A percentile compares a stretch with the other conserved stretches of the same genome.
phyloP scores from a whole-genome alignment of 2,797 vertebrate species.

The Bovichtus diacanthus region DNA sequence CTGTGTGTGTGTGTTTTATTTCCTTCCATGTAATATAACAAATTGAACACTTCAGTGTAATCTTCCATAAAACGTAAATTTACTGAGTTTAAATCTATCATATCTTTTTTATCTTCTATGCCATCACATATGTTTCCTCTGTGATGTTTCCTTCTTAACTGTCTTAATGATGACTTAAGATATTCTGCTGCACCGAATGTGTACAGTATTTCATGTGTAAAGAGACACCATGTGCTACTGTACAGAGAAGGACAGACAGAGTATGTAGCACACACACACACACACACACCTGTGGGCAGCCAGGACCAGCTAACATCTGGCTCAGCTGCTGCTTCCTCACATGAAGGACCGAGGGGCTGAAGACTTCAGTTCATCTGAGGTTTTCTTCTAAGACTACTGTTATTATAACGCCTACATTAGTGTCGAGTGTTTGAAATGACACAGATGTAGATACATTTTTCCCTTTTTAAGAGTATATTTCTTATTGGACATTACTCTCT shows the following conservation, averaged over 20 bases:
- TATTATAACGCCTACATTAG: background rate
- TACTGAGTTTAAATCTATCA: background rate
- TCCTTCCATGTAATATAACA: background rate
- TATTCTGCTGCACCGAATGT: background rate
- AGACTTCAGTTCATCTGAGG: background rate
- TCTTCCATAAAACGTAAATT: background rate
- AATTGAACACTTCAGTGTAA: background rate
- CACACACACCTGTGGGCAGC: constrained; percentile 40
- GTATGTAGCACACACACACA: constrained; percentile 23
- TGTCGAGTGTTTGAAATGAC: background rate
- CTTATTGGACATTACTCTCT: background rate
- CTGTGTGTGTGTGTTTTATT: background rate
- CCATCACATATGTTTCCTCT: background rate
- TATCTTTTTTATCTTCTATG: background rate
- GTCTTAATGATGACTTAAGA: background rate
- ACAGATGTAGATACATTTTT: background rate
- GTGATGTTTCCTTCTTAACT: background rate
- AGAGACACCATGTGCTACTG: background rate
- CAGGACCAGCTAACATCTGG: constrained; percentile 42
- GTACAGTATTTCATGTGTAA: background rate
- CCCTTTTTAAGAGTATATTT: background rate
- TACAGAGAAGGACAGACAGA: background rate
- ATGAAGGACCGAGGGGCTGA: constrained; percentile 18
- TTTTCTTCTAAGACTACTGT: background rate
- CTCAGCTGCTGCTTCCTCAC: constrained; percentile 49